Conservation (phyloP, 2,113 vertebrate species). For the Onychostoma macrolepis region DNA sequence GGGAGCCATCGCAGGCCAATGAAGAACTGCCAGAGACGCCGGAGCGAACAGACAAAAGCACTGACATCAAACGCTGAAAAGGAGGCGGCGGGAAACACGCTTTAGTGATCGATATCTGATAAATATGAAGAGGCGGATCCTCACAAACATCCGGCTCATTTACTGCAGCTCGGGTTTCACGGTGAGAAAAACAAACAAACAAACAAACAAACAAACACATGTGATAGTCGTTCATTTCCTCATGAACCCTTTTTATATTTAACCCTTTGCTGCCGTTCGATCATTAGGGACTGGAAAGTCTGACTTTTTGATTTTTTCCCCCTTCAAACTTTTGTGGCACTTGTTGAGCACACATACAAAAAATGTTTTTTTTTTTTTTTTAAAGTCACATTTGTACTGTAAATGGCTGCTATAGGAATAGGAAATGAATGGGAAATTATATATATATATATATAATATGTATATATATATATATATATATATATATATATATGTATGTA, state of each 20-base stretch:
- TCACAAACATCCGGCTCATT: background rate
- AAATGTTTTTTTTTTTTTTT: too few species aligned
- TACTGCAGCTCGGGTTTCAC: background rate
- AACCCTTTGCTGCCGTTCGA: background rate
- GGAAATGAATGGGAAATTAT: too few species aligned
- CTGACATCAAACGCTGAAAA: slow-evolving; percentile 17
- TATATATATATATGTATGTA: too few species aligned
- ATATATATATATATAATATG: too few species aligned
- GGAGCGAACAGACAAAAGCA: slow-evolving; percentile 1
- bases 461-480: too few species aligned
- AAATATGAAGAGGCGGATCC: background rate
- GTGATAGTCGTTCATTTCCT: background rate
- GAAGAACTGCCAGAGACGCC: slow-evolving; percentile 70
- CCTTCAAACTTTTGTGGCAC: too few species aligned
- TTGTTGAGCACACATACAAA: too few species aligned
- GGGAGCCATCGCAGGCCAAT: slow-evolving; percentile 75
- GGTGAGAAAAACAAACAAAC: background rate
- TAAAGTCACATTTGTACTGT: too few species aligned
- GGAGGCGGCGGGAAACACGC: background rate
- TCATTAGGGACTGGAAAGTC: too few species aligned
- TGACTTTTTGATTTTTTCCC: too few species aligned
- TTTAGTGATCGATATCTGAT: background rate
- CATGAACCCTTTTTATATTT: background rate
- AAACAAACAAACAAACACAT: background rate
- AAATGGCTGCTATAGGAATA: too few species aligned